Conservation (phyloP, 2,113 vertebrate genomes). For the Osmerus mordax region DNA sequence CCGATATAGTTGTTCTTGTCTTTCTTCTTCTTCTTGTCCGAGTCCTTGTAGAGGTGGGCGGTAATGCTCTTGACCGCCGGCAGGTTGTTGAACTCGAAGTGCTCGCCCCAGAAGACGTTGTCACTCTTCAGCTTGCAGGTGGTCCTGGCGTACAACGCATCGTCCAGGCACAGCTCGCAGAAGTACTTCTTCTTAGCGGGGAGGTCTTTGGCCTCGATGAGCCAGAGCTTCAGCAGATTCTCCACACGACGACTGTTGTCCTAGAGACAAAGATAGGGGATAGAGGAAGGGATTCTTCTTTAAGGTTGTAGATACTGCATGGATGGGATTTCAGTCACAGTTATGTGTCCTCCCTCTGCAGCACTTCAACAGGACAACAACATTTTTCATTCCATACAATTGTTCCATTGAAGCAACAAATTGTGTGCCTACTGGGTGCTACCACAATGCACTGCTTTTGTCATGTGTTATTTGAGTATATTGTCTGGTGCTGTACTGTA, state of each 20-base stretch:
- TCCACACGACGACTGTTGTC: conserved; percentile 97
- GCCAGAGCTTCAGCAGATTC: conserved; percentile 92
- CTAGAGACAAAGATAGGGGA: conserved; percentile 62
- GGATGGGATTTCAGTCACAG: too few species aligned
- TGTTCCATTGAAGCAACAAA: too few species aligned
- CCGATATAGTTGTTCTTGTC: conserved; percentile 97
- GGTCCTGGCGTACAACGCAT: conserved; percentile 95
- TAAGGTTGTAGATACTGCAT: too few species aligned
- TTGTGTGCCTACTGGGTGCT: too few species aligned
- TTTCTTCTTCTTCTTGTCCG: conserved; percentile 99
- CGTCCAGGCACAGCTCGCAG: conserved; percentile 95
- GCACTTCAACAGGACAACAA: too few species aligned
- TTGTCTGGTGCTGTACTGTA: too few species aligned
- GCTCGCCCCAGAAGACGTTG: conserved; percentile 98
- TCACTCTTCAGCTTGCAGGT: conserved; percentile 98
- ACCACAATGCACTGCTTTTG: too few species aligned
- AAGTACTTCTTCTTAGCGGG: conserved; percentile 97
- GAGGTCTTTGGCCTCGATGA: conserved; percentile 98
- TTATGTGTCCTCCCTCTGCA: too few species aligned
- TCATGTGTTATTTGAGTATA: too few species aligned
- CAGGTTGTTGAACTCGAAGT: conserved; percentile 98
- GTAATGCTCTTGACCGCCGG: conserved; percentile 85
- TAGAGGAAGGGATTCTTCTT: neutral
- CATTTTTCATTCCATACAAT: too few species aligned
- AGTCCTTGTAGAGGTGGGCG: conserved; percentile 95